Evolutionary conservation across 2,888 invertebrate species (phyloP).

Genomic region (Troides aeacus): DNA sequence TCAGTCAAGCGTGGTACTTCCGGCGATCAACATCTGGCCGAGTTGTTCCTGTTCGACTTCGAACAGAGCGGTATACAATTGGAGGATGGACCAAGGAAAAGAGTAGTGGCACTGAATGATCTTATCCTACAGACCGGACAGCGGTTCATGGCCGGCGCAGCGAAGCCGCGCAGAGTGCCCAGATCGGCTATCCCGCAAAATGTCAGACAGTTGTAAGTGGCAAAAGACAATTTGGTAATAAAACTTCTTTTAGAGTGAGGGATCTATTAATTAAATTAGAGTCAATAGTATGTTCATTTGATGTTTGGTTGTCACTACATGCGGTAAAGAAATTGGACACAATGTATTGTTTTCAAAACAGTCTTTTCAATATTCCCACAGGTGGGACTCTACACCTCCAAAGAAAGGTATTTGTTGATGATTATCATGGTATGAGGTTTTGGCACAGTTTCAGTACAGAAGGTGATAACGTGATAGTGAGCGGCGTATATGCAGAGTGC

Average conservation of each 20-base stretch:
- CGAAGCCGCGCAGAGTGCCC: conserved; percentile 83
- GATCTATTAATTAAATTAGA: no score
- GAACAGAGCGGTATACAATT: conserved; percentile 98
- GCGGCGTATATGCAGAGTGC: conserved; percentile 91
- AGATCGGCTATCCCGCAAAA: conserved; percentile 84
- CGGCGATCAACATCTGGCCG: conserved; percentile 91
- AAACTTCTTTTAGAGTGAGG: no score
- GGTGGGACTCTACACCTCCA: no score
- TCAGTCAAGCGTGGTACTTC: conserved; percentile 88
- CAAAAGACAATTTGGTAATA: no score
- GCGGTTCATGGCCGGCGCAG: conserved; percentile 88
- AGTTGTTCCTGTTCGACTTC: conserved; percentile 96
- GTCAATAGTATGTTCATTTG: no score
- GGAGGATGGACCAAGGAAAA: conserved; percentile 83
- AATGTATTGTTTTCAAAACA: no score
- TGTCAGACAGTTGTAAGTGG: conserved; percentile 85
- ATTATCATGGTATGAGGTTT: background rate
- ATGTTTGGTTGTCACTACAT: no score
- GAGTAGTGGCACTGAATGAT: conserved; percentile 93
- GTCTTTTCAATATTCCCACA: no score
- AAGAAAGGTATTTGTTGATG: no score
- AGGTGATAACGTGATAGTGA: conserved; percentile 87
- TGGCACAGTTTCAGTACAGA: conserved; percentile 79
- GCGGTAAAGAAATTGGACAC: no score
- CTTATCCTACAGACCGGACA: conserved; percentile 91